Evolutionary conservation across 2,797 vertebrate genomes (phyloP).

Genomic region (Gobio occitaniae): DNA sequence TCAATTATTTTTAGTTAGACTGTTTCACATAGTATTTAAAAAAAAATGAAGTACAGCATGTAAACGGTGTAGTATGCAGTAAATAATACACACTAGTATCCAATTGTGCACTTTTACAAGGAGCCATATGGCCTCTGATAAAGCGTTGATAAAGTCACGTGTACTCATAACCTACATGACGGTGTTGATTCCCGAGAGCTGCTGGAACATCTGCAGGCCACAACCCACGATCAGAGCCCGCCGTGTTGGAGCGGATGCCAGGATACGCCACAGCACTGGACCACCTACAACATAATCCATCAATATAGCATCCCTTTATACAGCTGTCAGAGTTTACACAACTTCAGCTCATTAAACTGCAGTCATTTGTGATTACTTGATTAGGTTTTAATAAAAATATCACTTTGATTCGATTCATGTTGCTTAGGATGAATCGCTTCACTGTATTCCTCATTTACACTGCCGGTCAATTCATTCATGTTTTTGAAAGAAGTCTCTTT

Average conservation of each 20-base stretch:
- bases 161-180: slow-evolving; percentile 86
- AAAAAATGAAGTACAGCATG: not conserved
- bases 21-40: too few relatives aligned
- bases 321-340: not conserved
- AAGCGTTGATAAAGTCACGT: not conserved
- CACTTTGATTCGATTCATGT: too few relatives aligned
- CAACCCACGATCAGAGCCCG: slow-evolving; percentile 92
- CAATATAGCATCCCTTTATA: not conserved
- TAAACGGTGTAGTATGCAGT: not conserved
- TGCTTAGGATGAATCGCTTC: too few relatives aligned
- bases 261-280: slow-evolving; percentile 87
- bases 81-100: not conserved
- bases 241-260: slow-evolving; percentile 85
- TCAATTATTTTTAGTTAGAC: too few relatives aligned
- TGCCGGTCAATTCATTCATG: too few relatives aligned
- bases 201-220: slow-evolving; percentile 97
- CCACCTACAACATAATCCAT: slow-evolving; percentile 72
- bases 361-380: not conserved
- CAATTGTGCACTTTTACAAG: not conserved
- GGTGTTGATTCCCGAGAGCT: slow-evolving; percentile 96
- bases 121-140: not conserved
- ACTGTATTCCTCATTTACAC: not conserved
- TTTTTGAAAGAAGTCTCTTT: not conserved
- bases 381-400: not conserved
- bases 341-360: not conserved